phyloP scores from a whole-genome alignment of 2,888 invertebrate species.

The Sinohyriopsis cumingii region DNA sequence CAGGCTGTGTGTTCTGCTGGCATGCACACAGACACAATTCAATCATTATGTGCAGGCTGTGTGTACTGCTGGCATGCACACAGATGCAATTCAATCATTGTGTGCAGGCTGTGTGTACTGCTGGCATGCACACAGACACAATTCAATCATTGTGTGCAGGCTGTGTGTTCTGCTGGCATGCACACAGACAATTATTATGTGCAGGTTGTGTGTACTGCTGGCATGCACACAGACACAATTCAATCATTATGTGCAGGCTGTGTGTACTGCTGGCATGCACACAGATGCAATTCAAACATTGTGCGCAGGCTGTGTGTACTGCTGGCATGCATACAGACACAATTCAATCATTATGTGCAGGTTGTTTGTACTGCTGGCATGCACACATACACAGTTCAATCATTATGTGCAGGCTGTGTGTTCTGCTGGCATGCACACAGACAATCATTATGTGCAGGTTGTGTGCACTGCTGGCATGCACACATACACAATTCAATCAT shows the following conservation, averaged over 20 bases:
- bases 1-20: too few species aligned
- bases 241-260: too few species aligned
- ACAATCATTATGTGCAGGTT: too few species aligned
- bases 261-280: neutral
- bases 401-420: neutral
- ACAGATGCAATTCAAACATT: slow-evolving; percentile 5
- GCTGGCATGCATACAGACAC: slow-evolving; percentile 1
- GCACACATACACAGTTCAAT: slow-evolving; percentile 8
- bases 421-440: neutral
- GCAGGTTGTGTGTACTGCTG: too few species aligned
- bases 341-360: slow-evolving; percentile 6
- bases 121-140: slow-evolving; percentile 2
- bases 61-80: slow-evolving; percentile 1
- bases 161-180: neutral
- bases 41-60: too few species aligned
- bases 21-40: slow-evolving; percentile 8
- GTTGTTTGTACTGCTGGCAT: neutral
- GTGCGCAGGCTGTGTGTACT: too few species aligned
- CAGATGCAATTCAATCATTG: slow-evolving; percentile 1
- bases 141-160: slow-evolving; percentile 6
- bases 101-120: too few species aligned
- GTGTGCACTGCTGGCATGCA: neutral
- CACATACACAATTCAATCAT: slow-evolving; percentile 4
- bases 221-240: slow-evolving; percentile 7
- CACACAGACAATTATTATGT: slow-evolving; percentile 3